Evolutionary conservation across 2,888 invertebrate genomes (phyloP), one percentile per base, ranked within the genome.

Genomic region (Mechanitis mazaeus): DNA sequence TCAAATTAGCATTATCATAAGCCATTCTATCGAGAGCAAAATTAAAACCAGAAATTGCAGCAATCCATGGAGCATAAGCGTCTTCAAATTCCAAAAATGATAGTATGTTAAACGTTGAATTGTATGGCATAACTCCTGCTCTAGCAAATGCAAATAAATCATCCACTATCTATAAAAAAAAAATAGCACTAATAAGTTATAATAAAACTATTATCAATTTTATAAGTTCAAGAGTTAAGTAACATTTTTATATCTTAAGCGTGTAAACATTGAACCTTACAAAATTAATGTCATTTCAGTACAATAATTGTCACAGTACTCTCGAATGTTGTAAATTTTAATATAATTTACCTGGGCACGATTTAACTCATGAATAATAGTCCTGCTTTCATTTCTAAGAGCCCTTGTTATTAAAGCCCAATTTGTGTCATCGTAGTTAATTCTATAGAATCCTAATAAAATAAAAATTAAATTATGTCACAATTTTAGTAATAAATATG

Each of bases 21-120:
- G 91, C 88, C 57, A 90, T 72, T 64, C 86, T 79, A 55, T 86
- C 81, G 2, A 85, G 72, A 31, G 88, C 73, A 59, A 80, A 91
- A 62, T 81, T 80, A 55, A 91, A 84, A 12, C 91, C 91, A 59
- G 78, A 78, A 9, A 94, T 83, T 2, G 94, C 94, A 0, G 93
- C 85, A 50, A 89, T 85, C 93, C 95, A 95, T 0, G 95, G 94
- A 31, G 94, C 87, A 67, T 94, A 93, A 59, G 93, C 91, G 3
- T 89, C 91, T 80, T 94, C 94, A 3, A 87, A 84, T 60, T 86
- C 83, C 64, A 96, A 72, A 79, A 84, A 89, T 0, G 88, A 87
- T 70, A 85, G 92, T 4, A 94, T 87, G 61, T 92, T 91, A 9
- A 95, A 81, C 0, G 92, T 91, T 35, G 82, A 76, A 1, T 79